Percentiles rank a stretch among this genome's conserved stretches.
These are phyloP conservation scores for Vesta saturnalis DNA, from an alignment of 2,888 invertebrate genomes.

Conservation along the genomic window DNA sequence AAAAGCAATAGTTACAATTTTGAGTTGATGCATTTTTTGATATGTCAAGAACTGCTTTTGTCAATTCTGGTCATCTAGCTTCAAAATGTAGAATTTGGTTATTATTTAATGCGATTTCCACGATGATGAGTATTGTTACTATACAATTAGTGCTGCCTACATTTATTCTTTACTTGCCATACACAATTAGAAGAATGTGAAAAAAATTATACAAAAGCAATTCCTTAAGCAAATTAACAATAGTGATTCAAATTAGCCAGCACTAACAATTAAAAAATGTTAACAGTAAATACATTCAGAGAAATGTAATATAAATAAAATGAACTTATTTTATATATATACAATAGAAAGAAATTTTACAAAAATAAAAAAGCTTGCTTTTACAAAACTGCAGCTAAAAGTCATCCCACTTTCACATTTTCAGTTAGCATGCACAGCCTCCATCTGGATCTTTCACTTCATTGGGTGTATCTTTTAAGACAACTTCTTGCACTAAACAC, in stretches of 20 bases:
- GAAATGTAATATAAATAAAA: background rate
- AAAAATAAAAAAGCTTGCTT: conserved; percentile 36
- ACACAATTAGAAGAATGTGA: no score
- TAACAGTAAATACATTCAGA: background rate
- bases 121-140: background rate
- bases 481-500: conserved; percentile 94
- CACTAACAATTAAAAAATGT: background rate
- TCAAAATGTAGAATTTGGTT: no score
- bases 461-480: conserved; percentile 95
- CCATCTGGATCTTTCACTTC: conserved; percentile 94
- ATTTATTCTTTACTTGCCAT: background rate
- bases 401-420: conserved; percentile 27
- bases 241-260: background rate
- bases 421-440: conserved; percentile 86
- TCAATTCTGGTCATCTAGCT: no score
- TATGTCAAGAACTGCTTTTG: no score
- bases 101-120: no score
- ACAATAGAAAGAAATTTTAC: conserved; percentile 37
- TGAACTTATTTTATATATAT: conserved; percentile 14
- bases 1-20: no score
- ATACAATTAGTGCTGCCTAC: background rate
- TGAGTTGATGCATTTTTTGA: no score
- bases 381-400: conserved; percentile 30
- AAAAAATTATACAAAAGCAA: background rate
- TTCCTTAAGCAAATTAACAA: background rate